phyloP scores from a whole-genome alignment of 2,888 invertebrate species.

The Melipona bicolor region DNA sequence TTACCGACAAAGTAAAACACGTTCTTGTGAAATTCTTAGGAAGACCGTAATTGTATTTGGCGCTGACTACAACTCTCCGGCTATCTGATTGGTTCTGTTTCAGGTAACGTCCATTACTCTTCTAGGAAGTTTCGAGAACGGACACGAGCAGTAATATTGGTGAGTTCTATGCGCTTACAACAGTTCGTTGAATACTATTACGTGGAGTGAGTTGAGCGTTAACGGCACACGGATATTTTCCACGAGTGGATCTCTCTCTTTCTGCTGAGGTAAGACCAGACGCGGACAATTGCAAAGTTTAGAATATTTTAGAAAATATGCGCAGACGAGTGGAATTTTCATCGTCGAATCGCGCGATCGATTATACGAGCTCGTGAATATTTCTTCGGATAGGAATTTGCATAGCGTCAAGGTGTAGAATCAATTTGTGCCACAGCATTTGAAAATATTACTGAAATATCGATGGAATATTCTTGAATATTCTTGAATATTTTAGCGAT shows the following conservation, averaged over 20 bases:
- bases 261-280: constrained; percentile 67
- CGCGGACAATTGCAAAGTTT: neutral
- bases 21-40: constrained; percentile 18
- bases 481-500: constrained; percentile 1
- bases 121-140: constrained; percentile 80
- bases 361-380: constrained; percentile 49
- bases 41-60: constrained; percentile 53
- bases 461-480: neutral
- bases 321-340: constrained; percentile 28
- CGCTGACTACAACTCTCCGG: constrained; percentile 40
- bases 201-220: constrained; percentile 50
- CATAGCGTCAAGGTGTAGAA: constrained; percentile 13
- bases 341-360: constrained; percentile 55
- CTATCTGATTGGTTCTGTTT: constrained; percentile 68
- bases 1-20: constrained; percentile 32
- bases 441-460: neutral
- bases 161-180: constrained; percentile 61
- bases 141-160: constrained; percentile 63
- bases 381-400: constrained; percentile 38
- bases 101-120: constrained; percentile 75
- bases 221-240: constrained; percentile 53
- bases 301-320: constrained; percentile 29
- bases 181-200: constrained; percentile 64
- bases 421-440: neutral
- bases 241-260: constrained; percentile 38